phyloP scores from a whole-genome alignment of 2,888 invertebrate genomes.

The Seira ritae region DNA sequence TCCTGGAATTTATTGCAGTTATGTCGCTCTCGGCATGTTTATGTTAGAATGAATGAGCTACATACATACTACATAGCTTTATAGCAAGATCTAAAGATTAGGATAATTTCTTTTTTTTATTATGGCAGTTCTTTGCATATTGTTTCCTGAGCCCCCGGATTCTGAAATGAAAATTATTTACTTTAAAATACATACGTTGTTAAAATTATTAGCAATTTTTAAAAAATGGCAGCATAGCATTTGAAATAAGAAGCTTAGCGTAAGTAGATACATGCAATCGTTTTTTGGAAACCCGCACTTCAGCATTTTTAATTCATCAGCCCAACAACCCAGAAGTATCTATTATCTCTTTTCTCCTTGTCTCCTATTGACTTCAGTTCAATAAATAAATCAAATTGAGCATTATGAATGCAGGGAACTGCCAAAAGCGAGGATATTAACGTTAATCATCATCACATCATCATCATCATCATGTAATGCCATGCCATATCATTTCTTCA shows the following conservation, averaged over 20 bases:
- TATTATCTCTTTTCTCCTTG: no score
- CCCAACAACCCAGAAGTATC: neutral
- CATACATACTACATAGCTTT: no score
- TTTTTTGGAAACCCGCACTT: no score
- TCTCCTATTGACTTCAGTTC: no score
- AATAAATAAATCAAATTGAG: no score
- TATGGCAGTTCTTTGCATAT: conserved; percentile 80
- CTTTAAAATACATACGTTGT: neutral
- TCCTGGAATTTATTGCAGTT: neutral
- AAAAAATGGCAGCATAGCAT: neutral
- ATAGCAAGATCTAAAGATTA: neutral
- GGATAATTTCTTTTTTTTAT: neutral
- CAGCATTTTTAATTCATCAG: neutral
- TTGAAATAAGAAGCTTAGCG: neutral
- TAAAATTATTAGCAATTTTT: neutral
- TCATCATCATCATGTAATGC: no score
- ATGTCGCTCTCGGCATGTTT: neutral
- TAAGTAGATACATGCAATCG: no score
- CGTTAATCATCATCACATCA: no score
- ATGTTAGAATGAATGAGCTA: no score
- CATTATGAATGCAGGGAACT: no score
- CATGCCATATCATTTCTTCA: no score
- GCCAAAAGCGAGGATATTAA: no score
- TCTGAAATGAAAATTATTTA: conserved; percentile 85
- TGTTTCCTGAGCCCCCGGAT: conserved; percentile 84